A percentile compares a stretch with the other conserved stretches of the same genome.
These are phyloP conservation scores for Sebastiscus albofasciatus DNA, from an alignment of 2,797 vertebrate genomes.

Conservation along the genomic window DNA sequence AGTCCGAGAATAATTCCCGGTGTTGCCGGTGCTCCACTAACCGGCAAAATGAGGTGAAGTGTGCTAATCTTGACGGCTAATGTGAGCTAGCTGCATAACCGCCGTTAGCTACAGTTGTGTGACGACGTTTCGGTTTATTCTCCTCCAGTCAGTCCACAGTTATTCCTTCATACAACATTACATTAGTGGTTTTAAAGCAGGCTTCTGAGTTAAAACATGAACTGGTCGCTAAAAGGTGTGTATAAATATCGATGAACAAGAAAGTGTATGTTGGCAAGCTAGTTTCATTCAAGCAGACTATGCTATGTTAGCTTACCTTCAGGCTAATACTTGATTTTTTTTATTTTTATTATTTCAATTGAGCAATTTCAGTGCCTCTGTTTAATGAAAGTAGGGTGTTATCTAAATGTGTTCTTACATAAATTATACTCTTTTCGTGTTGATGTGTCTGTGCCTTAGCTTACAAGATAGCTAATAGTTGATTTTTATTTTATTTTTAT, in stretches of 20 bases:
- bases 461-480: constrained; percentile 15
- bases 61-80: constrained; percentile 44
- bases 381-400: background rate
- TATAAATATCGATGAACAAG: background rate
- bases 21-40: background rate
- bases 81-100: constrained; percentile 42
- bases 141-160: background rate
- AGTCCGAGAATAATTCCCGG: background rate
- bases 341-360: background rate
- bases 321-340: background rate
- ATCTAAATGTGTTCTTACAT: background rate
- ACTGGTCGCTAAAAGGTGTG: background rate
- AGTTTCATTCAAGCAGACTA: constrained; percentile 65
- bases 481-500: background rate
- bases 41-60: constrained; percentile 38
- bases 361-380: background rate
- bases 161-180: background rate
- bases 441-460: constrained; percentile 23
- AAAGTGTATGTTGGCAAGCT: constrained; percentile 21
- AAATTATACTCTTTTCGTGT: background rate
- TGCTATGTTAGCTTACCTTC: constrained; percentile 41
- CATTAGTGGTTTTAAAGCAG: background rate
- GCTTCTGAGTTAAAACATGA: background rate
- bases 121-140: constrained; percentile 66
- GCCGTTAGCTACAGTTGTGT: constrained; percentile 64